Base-by-base conservation (phyloP, 1,140 invertebrate genomes). In the Gyrodactylus salaris region DNA sequence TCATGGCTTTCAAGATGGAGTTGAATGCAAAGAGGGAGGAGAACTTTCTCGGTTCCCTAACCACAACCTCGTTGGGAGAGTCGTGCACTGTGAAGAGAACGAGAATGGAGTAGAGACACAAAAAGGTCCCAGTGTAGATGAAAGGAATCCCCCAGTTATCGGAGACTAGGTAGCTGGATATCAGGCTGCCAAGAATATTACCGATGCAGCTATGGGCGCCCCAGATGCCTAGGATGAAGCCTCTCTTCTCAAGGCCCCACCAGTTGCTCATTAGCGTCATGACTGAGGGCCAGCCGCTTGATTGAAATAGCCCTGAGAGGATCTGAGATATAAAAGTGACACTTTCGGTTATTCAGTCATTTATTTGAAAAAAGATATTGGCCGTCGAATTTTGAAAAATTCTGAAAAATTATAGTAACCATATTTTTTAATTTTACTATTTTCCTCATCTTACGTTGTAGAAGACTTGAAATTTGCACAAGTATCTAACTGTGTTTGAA, bases 161-260 rank as follows among this genome's bases (percentile, higher is more conserved):
- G 34, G 7, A 16, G 81, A 83, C 75, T 1, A 83, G 78, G 72
- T 78, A 75, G 0, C 81, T 78, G 16, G 79, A 80, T 75, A 83
- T 76, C 1, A 82, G 74, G 34, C 82, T 79, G 26, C 83, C 83
- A 25, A 84, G 76, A 68, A 84, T 84, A 75, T 84, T 84, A 19
- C 83, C 83, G 24, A 84, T 79, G 54, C 81, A 81, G 16, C 83
- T 81, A 78, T 82, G 83, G 0, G 81, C 78, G 75, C 81, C 80
- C 83, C 83, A 84, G 0, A 82, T 27, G 26, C 83, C 83, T 72
- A 83, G 77, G 0, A 83, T 76, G 25, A 83, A 77, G 20, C 82
- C 82, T 20, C 82, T 79, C 75, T 73, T 77, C 23, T 69, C 74
- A 74, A 79, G 76, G n/a, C 78, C 76, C 73, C 82, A 81, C 80